Evolutionary conservation across 1,140 invertebrate species (phyloP).

Genomic region (Zaprionus gabonicus): DNA sequence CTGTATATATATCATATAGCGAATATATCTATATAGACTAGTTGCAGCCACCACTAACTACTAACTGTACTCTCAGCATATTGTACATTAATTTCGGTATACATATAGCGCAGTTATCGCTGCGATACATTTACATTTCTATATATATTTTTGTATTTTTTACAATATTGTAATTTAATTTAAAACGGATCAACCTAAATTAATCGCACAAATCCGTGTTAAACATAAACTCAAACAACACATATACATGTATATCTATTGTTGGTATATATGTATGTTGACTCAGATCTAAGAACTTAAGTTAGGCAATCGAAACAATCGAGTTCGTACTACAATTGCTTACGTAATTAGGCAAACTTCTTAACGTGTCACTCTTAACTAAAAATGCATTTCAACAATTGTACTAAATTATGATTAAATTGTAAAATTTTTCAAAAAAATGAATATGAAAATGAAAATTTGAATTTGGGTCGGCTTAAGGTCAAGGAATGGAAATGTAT

Average conservation of each 20-base stretch:
- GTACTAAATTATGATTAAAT: conserved; percentile 49
- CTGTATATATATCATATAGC: conserved; percentile 24
- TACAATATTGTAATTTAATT: conserved; percentile 47
- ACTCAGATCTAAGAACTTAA: conserved; percentile 31
- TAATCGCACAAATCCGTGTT: conserved; percentile 33
- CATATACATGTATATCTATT: conserved; percentile 6
- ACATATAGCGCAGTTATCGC: conserved; percentile 20
- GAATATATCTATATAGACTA: conserved; percentile 19
- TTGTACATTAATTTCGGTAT: conserved; percentile 30
- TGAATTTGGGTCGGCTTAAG: neutral
- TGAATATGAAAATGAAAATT: no score
- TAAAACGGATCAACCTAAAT: conserved; percentile 27
- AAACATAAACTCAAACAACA: neutral
- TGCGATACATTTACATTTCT: conserved; percentile 10
- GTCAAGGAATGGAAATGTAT: conserved; percentile 15
- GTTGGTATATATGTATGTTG: conserved; percentile 15
- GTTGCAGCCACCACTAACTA: neutral
- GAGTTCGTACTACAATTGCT: conserved; percentile 30
- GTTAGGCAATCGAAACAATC: conserved; percentile 42
- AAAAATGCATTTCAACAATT: conserved; percentile 40
- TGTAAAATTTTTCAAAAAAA: conserved; percentile 30
- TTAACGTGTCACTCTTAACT: conserved; percentile 28
- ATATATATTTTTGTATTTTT: conserved; percentile 76
- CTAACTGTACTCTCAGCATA: conserved; percentile 26
- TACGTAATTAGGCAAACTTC: conserved; percentile 6